Percentiles rank a stretch among this genome's conserved stretches.
These are phyloP conservation scores for Scatophagus argus DNA, from an alignment of 2,113 vertebrate species.

Conservation along the genomic window DNA sequence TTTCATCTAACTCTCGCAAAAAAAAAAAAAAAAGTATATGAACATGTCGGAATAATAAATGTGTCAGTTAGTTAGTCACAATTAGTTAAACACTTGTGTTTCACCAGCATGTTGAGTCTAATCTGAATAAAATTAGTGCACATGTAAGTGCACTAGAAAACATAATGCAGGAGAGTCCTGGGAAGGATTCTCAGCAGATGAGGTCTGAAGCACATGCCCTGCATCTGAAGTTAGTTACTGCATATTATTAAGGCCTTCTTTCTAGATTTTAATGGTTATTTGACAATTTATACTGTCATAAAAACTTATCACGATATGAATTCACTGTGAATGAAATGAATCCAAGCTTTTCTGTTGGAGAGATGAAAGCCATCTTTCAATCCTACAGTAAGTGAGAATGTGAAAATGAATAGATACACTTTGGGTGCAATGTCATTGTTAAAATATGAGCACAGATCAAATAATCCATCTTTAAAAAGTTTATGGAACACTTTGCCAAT, in stretches of 20 bases:
- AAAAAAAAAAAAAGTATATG: too few species aligned
- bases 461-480: conserved; percentile 17
- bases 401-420: conserved; percentile 8
- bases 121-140: neutral
- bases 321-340: neutral
- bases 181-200: neutral
- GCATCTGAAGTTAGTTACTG: neutral
- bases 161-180: neutral
- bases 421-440: conserved; percentile 2
- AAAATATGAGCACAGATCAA: conserved; percentile 6
- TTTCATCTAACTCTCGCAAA: too few species aligned
- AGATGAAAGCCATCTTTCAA: conserved; percentile 7
- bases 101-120: neutral
- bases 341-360: neutral
- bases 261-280: neutral
- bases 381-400: neutral
- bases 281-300: neutral
- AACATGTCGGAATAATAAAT: too few species aligned
- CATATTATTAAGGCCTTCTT: neutral
- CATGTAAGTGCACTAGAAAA: neutral
- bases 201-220: neutral
- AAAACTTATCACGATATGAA: neutral
- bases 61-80: neutral
- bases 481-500: conserved; percentile 12
- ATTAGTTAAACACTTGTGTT: neutral